These are phyloP conservation scores for Drosophila setifemur DNA, from an alignment of 1,140 invertebrate genomes.

Conservation along the genomic window DNA sequence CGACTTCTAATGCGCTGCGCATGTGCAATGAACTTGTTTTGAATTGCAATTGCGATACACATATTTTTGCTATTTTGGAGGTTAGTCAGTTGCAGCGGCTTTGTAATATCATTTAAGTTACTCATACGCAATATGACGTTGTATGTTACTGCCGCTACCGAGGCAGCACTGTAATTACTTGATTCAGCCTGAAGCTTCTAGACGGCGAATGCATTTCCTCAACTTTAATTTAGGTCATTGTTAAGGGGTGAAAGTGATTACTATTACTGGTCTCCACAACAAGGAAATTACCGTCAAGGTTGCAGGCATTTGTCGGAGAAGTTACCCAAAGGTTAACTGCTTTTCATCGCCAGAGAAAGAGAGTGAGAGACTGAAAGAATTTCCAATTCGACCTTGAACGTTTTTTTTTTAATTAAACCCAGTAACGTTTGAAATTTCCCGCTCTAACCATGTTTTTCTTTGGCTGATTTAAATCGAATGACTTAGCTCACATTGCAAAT, in stretches of 20 bases:
- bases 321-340: slow-evolving; percentile 50
- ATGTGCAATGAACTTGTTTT: slow-evolving; percentile 78
- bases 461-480: slow-evolving; percentile 52
- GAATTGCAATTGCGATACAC: slow-evolving; percentile 55
- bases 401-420: slow-evolving; percentile 21
- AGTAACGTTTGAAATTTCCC: slow-evolving; percentile 20
- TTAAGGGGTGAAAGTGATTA: slow-evolving; percentile 69
- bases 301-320: slow-evolving; percentile 23
- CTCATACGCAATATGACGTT: slow-evolving; percentile 58
- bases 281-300: slow-evolving; percentile 56
- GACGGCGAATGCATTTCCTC: slow-evolving; percentile 50
- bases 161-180: slow-evolving; percentile 36
- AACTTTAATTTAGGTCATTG: slow-evolving; percentile 68
- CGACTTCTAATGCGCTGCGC: slow-evolving; percentile 54
- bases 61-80: slow-evolving; percentile 50
- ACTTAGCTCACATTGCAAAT: slow-evolving; percentile 56
- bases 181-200: slow-evolving; percentile 32
- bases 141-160: neutral
- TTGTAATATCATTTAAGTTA: slow-evolving; percentile 77
- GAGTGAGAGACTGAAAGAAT: slow-evolving; percentile 1
- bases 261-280: slow-evolving; percentile 13
- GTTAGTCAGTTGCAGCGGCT: slow-evolving; percentile 64
- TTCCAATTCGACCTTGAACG: slow-evolving; percentile 36
- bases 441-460: slow-evolving; percentile 5
- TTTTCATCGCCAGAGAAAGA: slow-evolving; percentile 27